A percentile compares a stretch with the other conserved stretches of the same genome.
Conservation (phyloP, 2,113 vertebrate species). For the Erythrocercus mccallii region DNA sequence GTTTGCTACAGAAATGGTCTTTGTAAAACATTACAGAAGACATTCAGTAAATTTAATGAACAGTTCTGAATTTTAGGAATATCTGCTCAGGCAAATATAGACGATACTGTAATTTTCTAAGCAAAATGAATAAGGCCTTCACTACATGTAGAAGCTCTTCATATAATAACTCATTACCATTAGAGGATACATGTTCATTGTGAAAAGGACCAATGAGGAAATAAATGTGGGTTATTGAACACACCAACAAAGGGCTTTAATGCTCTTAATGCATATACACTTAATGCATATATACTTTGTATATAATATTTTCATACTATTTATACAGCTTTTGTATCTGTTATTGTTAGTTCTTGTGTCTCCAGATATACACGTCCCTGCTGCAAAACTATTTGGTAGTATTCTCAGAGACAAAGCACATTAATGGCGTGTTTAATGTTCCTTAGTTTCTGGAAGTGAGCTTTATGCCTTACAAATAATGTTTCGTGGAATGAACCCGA, state of each 20-base stretch:
- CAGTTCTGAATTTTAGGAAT: background rate
- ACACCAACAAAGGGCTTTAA: background rate
- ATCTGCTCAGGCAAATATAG: background rate
- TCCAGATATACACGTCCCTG: background rate
- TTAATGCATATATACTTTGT: background rate
- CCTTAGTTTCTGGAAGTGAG: background rate
- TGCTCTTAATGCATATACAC: background rate
- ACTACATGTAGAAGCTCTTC: background rate
- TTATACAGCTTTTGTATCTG: background rate
- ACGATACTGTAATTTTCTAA: background rate
- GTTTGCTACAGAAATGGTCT: background rate
- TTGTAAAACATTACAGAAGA: background rate
- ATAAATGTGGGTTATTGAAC: background rate
- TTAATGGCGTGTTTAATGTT: conserved; percentile 6
- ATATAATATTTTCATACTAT: background rate
- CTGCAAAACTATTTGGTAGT: background rate
- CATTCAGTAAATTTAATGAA: background rate
- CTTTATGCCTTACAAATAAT: background rate
- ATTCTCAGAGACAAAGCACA: background rate
- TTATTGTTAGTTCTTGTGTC: background rate
- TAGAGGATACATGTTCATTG: background rate
- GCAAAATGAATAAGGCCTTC: background rate
- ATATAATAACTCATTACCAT: background rate
- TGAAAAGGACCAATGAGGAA: background rate
- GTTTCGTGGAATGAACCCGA: background rate